Evolutionary conservation across 64 coral and sea anemone species (phyloP).

Genomic region (Dendrophyllia cribrosa): DNA sequence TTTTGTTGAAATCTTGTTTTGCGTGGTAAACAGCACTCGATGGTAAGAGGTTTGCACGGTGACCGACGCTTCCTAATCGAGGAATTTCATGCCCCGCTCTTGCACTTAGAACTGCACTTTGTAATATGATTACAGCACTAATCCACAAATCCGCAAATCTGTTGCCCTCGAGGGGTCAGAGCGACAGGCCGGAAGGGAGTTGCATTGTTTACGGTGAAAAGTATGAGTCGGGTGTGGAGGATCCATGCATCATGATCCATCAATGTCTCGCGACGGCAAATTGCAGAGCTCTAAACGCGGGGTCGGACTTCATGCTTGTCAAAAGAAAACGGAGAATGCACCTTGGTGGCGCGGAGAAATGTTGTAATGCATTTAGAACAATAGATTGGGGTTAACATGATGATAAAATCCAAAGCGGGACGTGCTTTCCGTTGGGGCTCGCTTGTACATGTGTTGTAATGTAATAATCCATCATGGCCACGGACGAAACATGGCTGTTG

Average conservation of each 20-base stretch:
- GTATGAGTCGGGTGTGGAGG: conserved; percentile 39
- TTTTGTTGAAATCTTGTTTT: not conserved
- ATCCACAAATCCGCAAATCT: conserved; percentile 57
- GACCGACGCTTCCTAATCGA: not conserved
- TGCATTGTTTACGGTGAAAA: conserved; percentile 48
- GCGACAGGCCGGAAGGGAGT: conserved; percentile 47
- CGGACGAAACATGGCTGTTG: not conserved
- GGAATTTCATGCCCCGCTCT: conserved; percentile 6
- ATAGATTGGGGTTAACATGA: not conserved
- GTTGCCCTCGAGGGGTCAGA: conserved; percentile 52
- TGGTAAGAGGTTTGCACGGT: not conserved
- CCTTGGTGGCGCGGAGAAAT: conserved; percentile 41
- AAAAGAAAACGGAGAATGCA: conserved; percentile 10
- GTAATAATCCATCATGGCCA: not conserved
- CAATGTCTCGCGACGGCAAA: conserved; percentile 28
- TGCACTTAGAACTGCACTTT: conserved; percentile 24
- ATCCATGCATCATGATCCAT: conserved; percentile 57
- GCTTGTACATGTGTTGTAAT: not conserved
- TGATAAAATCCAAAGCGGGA: conserved; percentile 15
- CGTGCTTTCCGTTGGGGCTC: conserved; percentile 21
- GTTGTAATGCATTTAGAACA: not conserved
- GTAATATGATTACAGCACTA: conserved; percentile 53
- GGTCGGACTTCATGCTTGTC: conserved; percentile 26
- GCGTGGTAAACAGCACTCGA: not conserved
- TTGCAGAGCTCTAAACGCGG: conserved; percentile 33